A percentile compares a stretch with the other conserved stretches of the same genome.
Evolutionary conservation across 1,140 invertebrate species (phyloP).

Genomic region (Halyomorpha halys): DNA sequence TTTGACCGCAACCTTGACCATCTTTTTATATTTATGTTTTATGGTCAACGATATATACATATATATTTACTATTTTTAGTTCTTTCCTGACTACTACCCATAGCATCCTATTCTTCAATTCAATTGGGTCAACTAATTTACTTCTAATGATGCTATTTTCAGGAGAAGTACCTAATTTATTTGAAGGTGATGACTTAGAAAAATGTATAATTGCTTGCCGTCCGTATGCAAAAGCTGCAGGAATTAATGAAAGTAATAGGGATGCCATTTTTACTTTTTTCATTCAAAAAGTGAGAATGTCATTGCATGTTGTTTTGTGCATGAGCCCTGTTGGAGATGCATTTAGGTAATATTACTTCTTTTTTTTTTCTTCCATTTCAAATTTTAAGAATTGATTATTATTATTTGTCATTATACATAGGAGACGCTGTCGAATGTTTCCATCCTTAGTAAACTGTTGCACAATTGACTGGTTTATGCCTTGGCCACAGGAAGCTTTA

Average conservation of each 20-base stretch:
- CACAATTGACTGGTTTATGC: conserved; percentile 86
- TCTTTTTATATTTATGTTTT: too few relatives aligned
- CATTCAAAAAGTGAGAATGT: conserved; percentile 63
- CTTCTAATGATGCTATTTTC: background rate
- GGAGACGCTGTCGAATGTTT: conserved; percentile 68
- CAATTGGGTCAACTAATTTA: too few relatives aligned
- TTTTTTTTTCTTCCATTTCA: conserved; percentile 15
- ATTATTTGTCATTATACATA: conserved; percentile 32
- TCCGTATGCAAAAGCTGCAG: conserved; percentile 55
- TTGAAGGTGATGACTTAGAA: conserved; percentile 74
- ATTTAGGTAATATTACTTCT: conserved; percentile 47
- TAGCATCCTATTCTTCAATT: too few relatives aligned
- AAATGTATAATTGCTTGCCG: conserved; percentile 62
- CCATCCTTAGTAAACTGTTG: conserved; percentile 87
- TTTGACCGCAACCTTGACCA: too few relatives aligned
- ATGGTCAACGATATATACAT: too few relatives aligned
- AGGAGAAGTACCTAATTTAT: conserved; percentile 76
- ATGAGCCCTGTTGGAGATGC: conserved; percentile 82
- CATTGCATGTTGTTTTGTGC: conserved; percentile 74
- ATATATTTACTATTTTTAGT: too few relatives aligned
- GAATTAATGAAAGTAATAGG: conserved; percentile 53
- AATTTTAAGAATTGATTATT: conserved; percentile 3
- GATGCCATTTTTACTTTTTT: conserved; percentile 75
- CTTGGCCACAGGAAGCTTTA: conserved; percentile 81
- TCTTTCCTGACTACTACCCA: too few relatives aligned